Base-by-base conservation (phyloP, 2,888 invertebrate genomes). In the Lithophane leautieri region DNA sequence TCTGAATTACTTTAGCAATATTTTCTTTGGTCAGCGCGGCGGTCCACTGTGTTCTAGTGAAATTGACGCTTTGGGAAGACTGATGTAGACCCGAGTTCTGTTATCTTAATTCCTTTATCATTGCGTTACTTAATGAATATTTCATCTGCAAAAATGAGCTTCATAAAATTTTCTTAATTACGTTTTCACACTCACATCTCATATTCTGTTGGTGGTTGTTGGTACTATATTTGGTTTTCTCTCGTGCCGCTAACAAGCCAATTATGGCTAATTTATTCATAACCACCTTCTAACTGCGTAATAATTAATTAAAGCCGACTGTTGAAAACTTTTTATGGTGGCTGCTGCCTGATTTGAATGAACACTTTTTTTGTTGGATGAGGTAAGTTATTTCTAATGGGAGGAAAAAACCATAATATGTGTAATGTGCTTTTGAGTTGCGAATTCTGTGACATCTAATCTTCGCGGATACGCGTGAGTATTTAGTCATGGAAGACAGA, bases 221-320 rank as follows among this genome's bases (percentile, higher is more conserved):
- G 63, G 66, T 67, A 73, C 73, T 81, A 78, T 78, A 81, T 80
- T 78, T 76, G 76, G 81, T 73, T 58, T 66, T 68, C 72, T 74
- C 85, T 86, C 86, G 88, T 87, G 88, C 85, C 73, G 68, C 82
- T 86, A 89, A 89, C 85, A 77, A 83, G 76, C 83, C 81, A 86
- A 87, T 89, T 88, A 85, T 81, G 76, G 73, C 58, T 87, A 88
- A 91, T 90, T 89, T 81, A 87, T 89, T 87, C 81, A 88, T 84
- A 86, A 83, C 72, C 77, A 61, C 68, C 76, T 76, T 74, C 70
- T 80, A 79, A 85, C 88, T 86, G 83, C 84, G 82, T 86, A 86
- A 87, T 82, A 74, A 73, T 84, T 85, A 85, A 75, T 56, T 63
- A 68, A 56, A 84, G 65, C 63, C 67, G 54, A 61, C 73, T 58